phyloP scores from a whole-genome alignment of 2,113 vertebrate species.

The Dicerorhinus sumatrensis region DNA sequence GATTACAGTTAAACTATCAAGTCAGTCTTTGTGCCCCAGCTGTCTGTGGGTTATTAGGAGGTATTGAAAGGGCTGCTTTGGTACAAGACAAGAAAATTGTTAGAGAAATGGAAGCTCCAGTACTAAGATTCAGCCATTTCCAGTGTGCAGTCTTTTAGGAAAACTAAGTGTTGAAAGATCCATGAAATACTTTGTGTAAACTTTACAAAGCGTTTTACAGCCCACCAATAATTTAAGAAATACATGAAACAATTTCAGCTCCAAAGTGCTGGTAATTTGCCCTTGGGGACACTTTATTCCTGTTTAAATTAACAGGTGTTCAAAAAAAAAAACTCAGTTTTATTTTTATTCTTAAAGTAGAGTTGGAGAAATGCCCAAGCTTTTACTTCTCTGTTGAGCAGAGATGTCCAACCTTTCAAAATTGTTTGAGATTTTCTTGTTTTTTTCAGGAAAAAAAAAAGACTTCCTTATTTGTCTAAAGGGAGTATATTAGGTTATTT shows the following conservation, averaged over 20 bases:
- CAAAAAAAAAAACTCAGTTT: background rate
- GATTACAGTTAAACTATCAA: background rate
- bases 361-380: conserved; percentile 49
- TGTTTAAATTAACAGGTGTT: conserved; percentile 53
- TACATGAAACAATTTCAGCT: background rate
- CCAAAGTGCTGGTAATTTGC: background rate
- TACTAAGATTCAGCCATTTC: conserved; percentile 11
- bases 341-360: conserved; percentile 41
- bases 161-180: conserved; percentile 50
- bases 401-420: background rate
- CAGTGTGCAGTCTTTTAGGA: background rate
- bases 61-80: background rate
- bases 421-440: background rate
- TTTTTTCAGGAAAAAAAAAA: too few relatives aligned
- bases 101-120: background rate
- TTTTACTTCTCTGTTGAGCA: background rate
- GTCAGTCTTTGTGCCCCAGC: background rate
- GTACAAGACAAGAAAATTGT: conserved; percentile 21
- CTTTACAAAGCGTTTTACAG: conserved; percentile 69
- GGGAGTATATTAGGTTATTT: background rate
- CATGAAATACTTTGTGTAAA: conserved; percentile 50
- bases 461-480: background rate
- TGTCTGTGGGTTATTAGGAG: background rate
- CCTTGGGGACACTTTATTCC: conserved; percentile 35
- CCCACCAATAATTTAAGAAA: background rate